Base-by-base conservation (phyloP, 2,797 vertebrate species). In the Atherinosoma microstoma region DNA sequence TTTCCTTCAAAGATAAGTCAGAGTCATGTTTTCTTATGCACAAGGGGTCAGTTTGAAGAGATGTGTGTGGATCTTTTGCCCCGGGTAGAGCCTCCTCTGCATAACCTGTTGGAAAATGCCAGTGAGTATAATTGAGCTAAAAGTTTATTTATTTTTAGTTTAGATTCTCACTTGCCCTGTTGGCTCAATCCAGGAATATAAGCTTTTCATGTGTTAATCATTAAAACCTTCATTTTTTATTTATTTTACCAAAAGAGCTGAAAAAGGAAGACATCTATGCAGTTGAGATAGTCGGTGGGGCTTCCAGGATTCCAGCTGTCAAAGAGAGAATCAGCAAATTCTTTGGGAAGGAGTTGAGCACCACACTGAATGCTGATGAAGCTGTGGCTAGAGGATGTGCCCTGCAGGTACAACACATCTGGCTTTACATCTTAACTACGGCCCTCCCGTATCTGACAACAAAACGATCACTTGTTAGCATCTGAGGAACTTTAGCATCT, bases 201-300 rank as follows among this genome's bases (percentile, higher is more conserved):
- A 54, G 9, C 8, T 32, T 54, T 54, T 54, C 12, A 15, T 20
- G 18, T 42, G 15, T 38, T 9, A 22, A 13, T 20, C 10, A 36
- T 64, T 62, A 20, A 73, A 73, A 54, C 22, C 15, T 9, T 30
- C 3, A 64, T 24, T 24, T 59, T 40, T 13, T 62, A n/a, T 11
- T n/a, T 72, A 80, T 58, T 70, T 3, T 67, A 64, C 22, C 8
- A 51, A 27, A 73, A 99, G 98, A 93, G 79, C 92, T 99, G 84
- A 99, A 93, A 93, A 99, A 96, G 85, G 98, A 99, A 72, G 98
- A 99, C 91, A 95, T 99, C 92, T 97, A 97, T 89, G 96, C 97
- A n/a, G 98, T 99, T 54, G 98, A 99, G 90, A 97, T 99, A 74
- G 94, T 99, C 73, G 98, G 98, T n/a, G 98, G 98, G 4, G 96